These are phyloP conservation scores for Pogonomyrmex californicus DNA, from an alignment of 1,140 invertebrate species.

Conservation along the genomic window DNA sequence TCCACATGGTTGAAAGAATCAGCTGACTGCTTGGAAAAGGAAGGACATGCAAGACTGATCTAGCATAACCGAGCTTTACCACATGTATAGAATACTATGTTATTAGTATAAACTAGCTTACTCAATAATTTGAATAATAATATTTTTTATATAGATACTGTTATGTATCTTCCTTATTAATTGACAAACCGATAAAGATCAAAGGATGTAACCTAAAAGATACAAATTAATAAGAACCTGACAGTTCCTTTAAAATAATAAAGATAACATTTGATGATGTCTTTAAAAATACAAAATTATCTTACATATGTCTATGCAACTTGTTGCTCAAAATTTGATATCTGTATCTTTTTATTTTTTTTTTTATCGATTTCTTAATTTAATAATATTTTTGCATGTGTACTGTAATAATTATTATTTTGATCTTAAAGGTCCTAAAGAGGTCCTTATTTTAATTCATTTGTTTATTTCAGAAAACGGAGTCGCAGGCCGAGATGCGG, in stretches of 20 bases:
- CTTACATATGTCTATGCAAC: not conserved
- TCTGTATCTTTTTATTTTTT: not conserved
- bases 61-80: conserved; percentile 39
- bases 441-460: not conserved
- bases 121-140: conserved; percentile 37
- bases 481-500: conserved; percentile 67
- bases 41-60: conserved; percentile 36
- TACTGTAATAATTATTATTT: not conserved
- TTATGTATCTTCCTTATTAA: not conserved
- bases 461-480: conserved; percentile 54
- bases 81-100: not conserved
- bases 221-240: not conserved
- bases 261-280: not conserved
- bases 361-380: not conserved
- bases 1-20: conserved; percentile 27
- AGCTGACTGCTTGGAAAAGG: conserved; percentile 27
- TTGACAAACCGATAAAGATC: not conserved
- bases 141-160: not conserved
- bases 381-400: not conserved
- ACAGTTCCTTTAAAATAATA: not conserved
- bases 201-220: not conserved
- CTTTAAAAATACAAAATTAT: not conserved
- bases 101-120: conserved; percentile 2
- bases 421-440: not conserved
- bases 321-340: not conserved